Percentiles rank a stretch among this genome's conserved stretches.
Evolutionary conservation across 2,797 vertebrate species (phyloP).

Genomic region (Sebastiscus tertius): DNA sequence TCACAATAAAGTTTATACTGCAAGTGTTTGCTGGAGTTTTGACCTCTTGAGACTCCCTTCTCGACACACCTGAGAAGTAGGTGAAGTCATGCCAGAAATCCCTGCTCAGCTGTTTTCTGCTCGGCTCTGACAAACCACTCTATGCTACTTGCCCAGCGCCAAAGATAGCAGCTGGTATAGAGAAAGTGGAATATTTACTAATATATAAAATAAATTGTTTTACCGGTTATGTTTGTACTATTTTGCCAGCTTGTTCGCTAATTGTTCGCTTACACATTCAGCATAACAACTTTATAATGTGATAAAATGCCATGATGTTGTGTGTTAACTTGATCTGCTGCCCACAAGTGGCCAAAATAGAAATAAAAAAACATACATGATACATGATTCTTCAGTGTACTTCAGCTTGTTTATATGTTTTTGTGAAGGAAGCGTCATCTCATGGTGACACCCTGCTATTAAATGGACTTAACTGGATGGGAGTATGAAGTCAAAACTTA

Average conservation of each 20-base stretch:
- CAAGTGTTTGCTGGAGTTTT: neutral
- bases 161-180: neutral
- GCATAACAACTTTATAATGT: too few relatives aligned
- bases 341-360: neutral
- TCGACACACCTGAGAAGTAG: neutral
- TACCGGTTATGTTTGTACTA: fast-evolving
- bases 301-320: too few relatives aligned
- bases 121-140: neutral
- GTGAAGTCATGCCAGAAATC: neutral
- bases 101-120: neutral
- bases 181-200: neutral
- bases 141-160: neutral
- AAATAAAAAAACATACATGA: too few relatives aligned
- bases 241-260: neutral
- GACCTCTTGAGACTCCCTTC: neutral
- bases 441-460: neutral
- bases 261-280: too few relatives aligned
- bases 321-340: neutral
- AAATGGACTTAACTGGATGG: neutral
- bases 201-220: neutral
- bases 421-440: neutral
- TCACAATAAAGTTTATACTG: neutral
- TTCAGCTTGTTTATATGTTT: neutral
- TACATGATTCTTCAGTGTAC: neutral
- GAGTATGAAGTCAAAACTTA: too few relatives aligned